phyloP scores from a whole-genome alignment of 2,888 invertebrate genomes.

The Habroteleia sp. region DNA sequence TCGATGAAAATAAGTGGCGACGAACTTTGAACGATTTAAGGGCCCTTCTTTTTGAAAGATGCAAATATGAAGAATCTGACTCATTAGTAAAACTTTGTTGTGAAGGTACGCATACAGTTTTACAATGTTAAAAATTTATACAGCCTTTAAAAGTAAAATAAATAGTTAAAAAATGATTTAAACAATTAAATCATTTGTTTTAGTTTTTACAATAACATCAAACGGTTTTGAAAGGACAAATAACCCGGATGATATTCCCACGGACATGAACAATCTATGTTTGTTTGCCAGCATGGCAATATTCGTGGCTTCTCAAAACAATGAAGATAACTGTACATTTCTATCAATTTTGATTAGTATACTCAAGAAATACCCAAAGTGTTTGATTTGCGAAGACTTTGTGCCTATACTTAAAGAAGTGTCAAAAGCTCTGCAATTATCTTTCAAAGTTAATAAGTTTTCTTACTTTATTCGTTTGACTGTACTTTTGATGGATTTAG shows the following conservation, averaged over 20 bases:
- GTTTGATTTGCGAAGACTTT: constrained; percentile 33
- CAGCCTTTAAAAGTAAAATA: too few species aligned
- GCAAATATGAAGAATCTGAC: constrained; percentile 66
- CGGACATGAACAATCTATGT: constrained; percentile 46
- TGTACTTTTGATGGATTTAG: constrained; percentile 41
- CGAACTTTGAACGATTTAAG: constrained; percentile 79
- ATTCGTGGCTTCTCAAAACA: constrained; percentile 47
- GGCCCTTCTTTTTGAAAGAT: constrained; percentile 75
- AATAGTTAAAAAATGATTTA: too few species aligned
- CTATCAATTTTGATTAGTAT: constrained; percentile 78
- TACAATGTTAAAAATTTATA: too few species aligned
- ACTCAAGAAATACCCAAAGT: constrained; percentile 79
- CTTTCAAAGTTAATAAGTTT: constrained; percentile 13
- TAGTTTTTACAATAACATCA: constrained; percentile 48
- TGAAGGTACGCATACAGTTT: constrained; percentile 71
- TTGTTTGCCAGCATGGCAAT: constrained; percentile 22
- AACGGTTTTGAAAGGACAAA: constrained; percentile 30
- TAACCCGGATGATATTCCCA: constrained; percentile 34
- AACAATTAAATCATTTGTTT: constrained; percentile 17
- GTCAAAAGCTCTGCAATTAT: constrained; percentile 1
- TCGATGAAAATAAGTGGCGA: constrained; percentile 81
- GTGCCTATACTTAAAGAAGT: constrained; percentile 21
- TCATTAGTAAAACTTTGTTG: constrained; percentile 71
- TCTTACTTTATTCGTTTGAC: constrained; percentile 21
- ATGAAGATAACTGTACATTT: constrained; percentile 80